A percentile compares a stretch with the other conserved stretches of the same genome.
Evolutionary conservation across 2,888 invertebrate species (phyloP).

Genomic region (Acrobasis suavella): DNA sequence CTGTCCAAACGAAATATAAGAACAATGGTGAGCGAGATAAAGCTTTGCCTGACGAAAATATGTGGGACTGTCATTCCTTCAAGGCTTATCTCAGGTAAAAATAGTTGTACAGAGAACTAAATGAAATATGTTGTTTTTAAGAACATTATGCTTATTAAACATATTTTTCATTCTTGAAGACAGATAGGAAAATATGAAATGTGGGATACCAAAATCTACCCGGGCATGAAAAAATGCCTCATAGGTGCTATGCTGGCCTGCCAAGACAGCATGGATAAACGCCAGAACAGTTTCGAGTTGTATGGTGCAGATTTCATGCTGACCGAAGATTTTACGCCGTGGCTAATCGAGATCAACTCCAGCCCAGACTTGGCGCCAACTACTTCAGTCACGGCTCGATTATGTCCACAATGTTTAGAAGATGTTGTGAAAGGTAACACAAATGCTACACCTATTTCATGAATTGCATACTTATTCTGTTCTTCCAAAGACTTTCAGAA

Average conservation of each 20-base stretch:
- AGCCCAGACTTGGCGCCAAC: conserved; percentile 96
- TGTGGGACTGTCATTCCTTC: conserved; percentile 96
- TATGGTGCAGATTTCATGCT: conserved; percentile 98
- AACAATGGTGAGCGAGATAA: conserved; percentile 87
- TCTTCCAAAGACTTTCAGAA: neutral
- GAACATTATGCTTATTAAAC: conserved; percentile 25
- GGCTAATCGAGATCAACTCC: conserved; percentile 97
- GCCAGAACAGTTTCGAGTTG: conserved; percentile 93
- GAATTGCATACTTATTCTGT: too few relatives aligned
- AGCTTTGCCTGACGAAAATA: conserved; percentile 93
- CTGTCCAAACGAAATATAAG: conserved; percentile 94
- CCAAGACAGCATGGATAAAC: conserved; percentile 91
- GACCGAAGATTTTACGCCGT: conserved; percentile 92
- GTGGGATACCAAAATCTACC: conserved; percentile 93
- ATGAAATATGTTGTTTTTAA: neutral
- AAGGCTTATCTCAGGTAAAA: conserved; percentile 85
- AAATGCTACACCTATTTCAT: neutral
- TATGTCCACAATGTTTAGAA: conserved; percentile 94
- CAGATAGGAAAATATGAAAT: conserved; percentile 88
- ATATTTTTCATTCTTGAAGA: conserved; percentile 63
- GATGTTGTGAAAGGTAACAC: conserved; percentile 93
- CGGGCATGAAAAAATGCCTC: conserved; percentile 91
- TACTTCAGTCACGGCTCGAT: conserved; percentile 92
- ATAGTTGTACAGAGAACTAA: conserved; percentile 9
- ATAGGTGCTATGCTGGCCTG: conserved; percentile 92